Evolutionary conservation across 2,888 invertebrate genomes (phyloP), one percentile per base, ranked within the genome.

Genomic region (Cyclophora albipunctata): DNA sequence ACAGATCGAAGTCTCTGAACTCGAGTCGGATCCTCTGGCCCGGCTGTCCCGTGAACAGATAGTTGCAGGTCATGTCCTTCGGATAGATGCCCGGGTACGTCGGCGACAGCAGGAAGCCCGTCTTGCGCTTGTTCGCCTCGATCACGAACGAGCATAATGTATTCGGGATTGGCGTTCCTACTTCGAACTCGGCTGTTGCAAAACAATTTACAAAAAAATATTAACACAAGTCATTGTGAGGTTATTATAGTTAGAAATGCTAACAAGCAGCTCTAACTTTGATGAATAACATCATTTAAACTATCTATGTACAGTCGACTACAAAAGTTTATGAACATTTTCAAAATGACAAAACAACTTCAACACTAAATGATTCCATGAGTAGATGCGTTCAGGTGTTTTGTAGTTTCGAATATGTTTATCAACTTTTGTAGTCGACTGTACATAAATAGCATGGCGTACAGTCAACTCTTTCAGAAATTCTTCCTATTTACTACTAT

Each of bases 51-150:
- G 95, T 92, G 89, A 99, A 96, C 85, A 95, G 94, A 88, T 97
- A 98, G 86, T 93, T 93, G 91, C 98, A 99, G 69, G 91, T 91
- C 74, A 98, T 92, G 86, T 97, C 96, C 90, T 98, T 98, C 64
- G 99, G 99, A 90, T 99, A 99, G 71, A 97, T 95, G 65, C 99
- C 99, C 57, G 99, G 99, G 91, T 99, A 99, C 57, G 99, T 99
- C 57, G 99, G 98, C 53, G 99, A 98, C 73, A 97, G 90, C 71
- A 99, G 94, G 73, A 93, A 92, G 49, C 99, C 99, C 59, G 93
- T 93, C 73, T 93, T 93, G 78, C 91, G 90, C 80, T 91, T 91
- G 69, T 90, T 90, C 60, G 93, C 92, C 75, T 95, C 93, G 74
- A 97, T 94, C 74, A 93, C 92, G 89, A 95, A 96, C 77, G 95